Evolutionary conservation across 2,888 invertebrate genomes (phyloP), one percentile per base, ranked within the genome.

Genomic region (Phengaris arion): DNA sequence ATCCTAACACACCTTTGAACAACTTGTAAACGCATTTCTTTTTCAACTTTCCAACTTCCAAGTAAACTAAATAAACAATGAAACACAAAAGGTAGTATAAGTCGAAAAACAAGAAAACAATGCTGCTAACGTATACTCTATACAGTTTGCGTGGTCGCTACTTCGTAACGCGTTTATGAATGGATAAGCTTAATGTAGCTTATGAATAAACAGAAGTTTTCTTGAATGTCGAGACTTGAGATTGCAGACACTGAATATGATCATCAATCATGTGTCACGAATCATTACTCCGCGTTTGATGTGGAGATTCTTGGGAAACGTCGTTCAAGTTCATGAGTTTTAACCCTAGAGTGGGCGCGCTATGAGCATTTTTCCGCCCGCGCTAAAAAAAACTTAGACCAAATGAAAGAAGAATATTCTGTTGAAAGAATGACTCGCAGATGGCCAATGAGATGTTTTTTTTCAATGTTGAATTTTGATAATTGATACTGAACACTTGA

Each of bases 1-100:
- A 80, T 77, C 46, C 75, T 76, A 76, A 76, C 77, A 78, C 73
- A 75, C 74, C 74, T 79, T 79, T 76, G 73, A 79, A 79, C 79
- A 77, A 79, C 79, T 79, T 80, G 73, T 74, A 75, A 78, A 76
- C 72, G 69, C 72, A 52, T 52, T 54, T 72, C 72, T 72, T 72
- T 54, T 72, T 22, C 3, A 35, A 72, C 15, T 13, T 52, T 12
- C 52, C 22, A 72, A 54, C 22, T 72, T 52, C 72, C 22, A 54
- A 72, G 51, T 22, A 52, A 72, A 35, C 54, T 6, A 54, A 54
- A 13, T 54, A 72, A 52, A 72, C 54, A 64, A 64, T 64, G 35
- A 3, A 52, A 72, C 22, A 72, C 72, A 72, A 72, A 54, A 72
- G 13, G 52, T 51, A 13, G 48, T 69, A 15, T 45, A 64, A 64